Percentiles rank a stretch among this genome's conserved stretches.
Evolutionary conservation across 2,888 invertebrate genomes (phyloP).

Genomic region (Ganaspis brasiliensis): DNA sequence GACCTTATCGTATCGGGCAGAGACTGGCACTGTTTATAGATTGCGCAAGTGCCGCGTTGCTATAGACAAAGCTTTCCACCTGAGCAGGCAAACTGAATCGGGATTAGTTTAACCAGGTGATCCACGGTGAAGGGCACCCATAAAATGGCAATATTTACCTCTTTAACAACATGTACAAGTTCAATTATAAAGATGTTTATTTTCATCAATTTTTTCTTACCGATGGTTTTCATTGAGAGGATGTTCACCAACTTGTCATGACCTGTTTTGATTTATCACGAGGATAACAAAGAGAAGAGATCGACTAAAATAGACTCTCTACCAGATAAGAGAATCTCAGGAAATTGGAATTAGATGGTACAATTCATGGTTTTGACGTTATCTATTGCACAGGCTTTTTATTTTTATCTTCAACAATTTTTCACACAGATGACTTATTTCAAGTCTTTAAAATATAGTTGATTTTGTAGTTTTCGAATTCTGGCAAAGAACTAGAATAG

Average conservation of each 20-base stretch:
- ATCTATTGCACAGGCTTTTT: background rate
- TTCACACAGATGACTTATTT: background rate
- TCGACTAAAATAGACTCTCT: slow-evolving; percentile 1
- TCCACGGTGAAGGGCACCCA: slow-evolving; percentile 49
- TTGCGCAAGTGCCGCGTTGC: slow-evolving; percentile 69
- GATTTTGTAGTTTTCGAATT: background rate
- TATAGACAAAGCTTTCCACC: slow-evolving; percentile 65
- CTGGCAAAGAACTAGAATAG: no score
- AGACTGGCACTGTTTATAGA: slow-evolving; percentile 78
- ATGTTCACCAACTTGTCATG: slow-evolving; percentile 24
- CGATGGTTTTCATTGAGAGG: background rate
- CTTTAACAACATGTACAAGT: background rate
- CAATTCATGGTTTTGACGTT: slow-evolving; percentile 17
- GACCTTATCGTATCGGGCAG: slow-evolving; percentile 75
- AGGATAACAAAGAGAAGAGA: background rate
- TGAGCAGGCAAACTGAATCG: slow-evolving; percentile 58
- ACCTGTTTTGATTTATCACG: slow-evolving; percentile 21
- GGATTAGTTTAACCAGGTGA: slow-evolving; percentile 56
- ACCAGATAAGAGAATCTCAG: background rate
- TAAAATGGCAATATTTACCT: slow-evolving; percentile 37
- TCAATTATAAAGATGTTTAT: background rate
- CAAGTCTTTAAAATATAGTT: background rate
- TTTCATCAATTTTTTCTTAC: slow-evolving; percentile 1
- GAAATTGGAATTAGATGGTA: slow-evolving; percentile 24
- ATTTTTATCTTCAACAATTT: background rate